A percentile compares a stretch with the other conserved stretches of the same genome.
Evolutionary conservation across 1,140 invertebrate species (phyloP).

Genomic region (Microvelia longipes): DNA sequence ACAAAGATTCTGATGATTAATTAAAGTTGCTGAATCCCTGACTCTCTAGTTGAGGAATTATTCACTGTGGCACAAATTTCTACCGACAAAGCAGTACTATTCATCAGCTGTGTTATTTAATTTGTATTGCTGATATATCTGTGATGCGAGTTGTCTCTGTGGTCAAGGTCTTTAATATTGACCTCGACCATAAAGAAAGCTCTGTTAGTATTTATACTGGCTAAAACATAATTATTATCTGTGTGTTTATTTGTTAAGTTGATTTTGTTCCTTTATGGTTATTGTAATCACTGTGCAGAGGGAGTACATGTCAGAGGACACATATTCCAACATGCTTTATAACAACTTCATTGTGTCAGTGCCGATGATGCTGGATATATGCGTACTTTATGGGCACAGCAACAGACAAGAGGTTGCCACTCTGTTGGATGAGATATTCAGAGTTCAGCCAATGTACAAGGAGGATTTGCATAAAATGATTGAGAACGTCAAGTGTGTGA

Average conservation of each 20-base stretch:
- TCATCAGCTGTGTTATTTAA: too few species aligned
- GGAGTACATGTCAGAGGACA: slow-evolving; percentile 44
- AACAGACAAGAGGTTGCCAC: slow-evolving; percentile 43
- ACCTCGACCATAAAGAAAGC: too few species aligned
- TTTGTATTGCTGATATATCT: too few species aligned
- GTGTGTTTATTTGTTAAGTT: slow-evolving; percentile 15
- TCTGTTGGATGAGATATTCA: slow-evolving; percentile 49
- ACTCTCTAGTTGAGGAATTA: too few species aligned
- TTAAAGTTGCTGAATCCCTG: too few species aligned
- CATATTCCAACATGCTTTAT: slow-evolving; percentile 54
- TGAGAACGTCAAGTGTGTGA: slow-evolving; percentile 16
- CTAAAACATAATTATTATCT: background rate
- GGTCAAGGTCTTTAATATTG: too few species aligned
- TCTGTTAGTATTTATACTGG: too few species aligned
- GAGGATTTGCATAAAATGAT: slow-evolving; percentile 45
- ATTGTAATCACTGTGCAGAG: slow-evolving; percentile 34
- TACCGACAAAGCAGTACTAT: too few species aligned
- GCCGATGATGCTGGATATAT: slow-evolving; percentile 62
- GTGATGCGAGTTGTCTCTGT: too few species aligned
- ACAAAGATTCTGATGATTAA: too few species aligned
- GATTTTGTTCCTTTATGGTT: too few species aligned
- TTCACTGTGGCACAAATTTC: too few species aligned
- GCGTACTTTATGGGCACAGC: slow-evolving; percentile 51
- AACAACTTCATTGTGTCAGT: slow-evolving; percentile 66
- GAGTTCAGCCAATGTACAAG: slow-evolving; percentile 49